Evolutionary conservation across 2,888 invertebrate species (phyloP).

Genomic region (Sinohyriopsis cumingii): DNA sequence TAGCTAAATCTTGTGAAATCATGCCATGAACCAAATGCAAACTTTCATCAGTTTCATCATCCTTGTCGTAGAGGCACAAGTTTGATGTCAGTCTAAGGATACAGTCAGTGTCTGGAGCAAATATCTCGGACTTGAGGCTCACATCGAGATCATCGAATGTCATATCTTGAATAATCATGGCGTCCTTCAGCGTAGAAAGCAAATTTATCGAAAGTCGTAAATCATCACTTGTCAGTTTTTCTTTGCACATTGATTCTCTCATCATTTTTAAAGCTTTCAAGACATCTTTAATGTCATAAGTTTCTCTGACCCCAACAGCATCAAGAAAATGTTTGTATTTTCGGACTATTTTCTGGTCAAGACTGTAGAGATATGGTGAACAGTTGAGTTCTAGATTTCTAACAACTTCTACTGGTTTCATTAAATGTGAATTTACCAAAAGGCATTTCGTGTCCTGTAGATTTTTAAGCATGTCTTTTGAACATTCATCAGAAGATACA

Average conservation of each 20-base stretch:
- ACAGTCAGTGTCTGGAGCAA: constrained; percentile 45
- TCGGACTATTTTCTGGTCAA: too few relatives aligned
- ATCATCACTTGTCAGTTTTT: not conserved
- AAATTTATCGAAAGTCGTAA: constrained; percentile 6
- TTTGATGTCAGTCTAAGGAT: constrained; percentile 27
- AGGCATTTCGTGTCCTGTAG: too few relatives aligned
- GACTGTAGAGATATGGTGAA: too few relatives aligned
- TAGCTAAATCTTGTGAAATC: constrained; percentile 47
- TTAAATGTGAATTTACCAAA: too few relatives aligned
- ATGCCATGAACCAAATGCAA: constrained; percentile 22
- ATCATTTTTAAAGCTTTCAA: not conserved
- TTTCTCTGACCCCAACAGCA: not conserved
- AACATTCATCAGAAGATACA: too few relatives aligned
- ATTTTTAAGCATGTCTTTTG: too few relatives aligned
- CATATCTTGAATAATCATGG: not conserved
- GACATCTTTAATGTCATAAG: not conserved
- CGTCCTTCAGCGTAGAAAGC: constrained; percentile 3
- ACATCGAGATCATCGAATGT: not conserved
- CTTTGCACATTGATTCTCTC: not conserved
- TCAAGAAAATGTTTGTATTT: too few relatives aligned
- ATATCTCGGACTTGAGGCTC: constrained; percentile 15
- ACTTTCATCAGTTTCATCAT: constrained; percentile 36
- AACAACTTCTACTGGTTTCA: too few relatives aligned
- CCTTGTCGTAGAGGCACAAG: constrained; percentile 49
- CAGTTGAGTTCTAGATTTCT: too few relatives aligned